Base-by-base conservation (phyloP, 1,140 invertebrate species). In the Drosophila nebulosa region DNA sequence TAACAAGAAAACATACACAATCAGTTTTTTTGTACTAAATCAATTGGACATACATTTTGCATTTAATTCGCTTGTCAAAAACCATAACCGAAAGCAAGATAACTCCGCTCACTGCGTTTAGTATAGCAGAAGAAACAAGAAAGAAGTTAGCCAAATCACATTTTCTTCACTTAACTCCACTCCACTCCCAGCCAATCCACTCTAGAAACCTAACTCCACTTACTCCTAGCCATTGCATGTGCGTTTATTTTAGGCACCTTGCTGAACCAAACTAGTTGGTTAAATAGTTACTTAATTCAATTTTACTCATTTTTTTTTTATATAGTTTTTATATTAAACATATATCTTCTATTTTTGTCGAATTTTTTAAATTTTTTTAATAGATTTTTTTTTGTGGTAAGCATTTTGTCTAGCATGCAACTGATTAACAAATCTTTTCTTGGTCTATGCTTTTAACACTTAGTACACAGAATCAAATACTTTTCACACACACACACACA, bases 361-460 rank as follows among this genome's bases (percentile, higher is more conserved):
- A 9, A 22, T 35, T 52, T 52, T 26, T 27, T 24, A 18, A 14
- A 24, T 6, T 52, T 52, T 51, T 21, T 32, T 52, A 10, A n/a
- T n/a, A n/a, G n/a, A n/a, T n/a, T 21, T 22, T 51, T 62, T 24
- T 62, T 32, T 51, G 14, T 18, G 18, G 52, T 83, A 79, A 30
- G 79, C 79, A 79, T 84, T 83, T 79, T 69, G 74, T 59, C 42
- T 35, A 64, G 79, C 79, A 84, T 85, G 79, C 61, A 55, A 12
- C 35, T 66, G 56, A 36, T 50, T 61, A 69, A 22, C n/a, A 30
- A 24, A n/a, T 36, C 57, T 77, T 65, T 58, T 67, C 58, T 67
- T 62, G 69, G 61, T 81, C 64, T 64, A 84, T 69, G 77, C 72
- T 86, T 84, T 74, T 12, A 76, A 57, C 63, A 73, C 73, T 85